These are phyloP conservation scores for Calidris pugnax DNA, from an alignment of 2,113 vertebrate species.

Conservation along the genomic window DNA sequence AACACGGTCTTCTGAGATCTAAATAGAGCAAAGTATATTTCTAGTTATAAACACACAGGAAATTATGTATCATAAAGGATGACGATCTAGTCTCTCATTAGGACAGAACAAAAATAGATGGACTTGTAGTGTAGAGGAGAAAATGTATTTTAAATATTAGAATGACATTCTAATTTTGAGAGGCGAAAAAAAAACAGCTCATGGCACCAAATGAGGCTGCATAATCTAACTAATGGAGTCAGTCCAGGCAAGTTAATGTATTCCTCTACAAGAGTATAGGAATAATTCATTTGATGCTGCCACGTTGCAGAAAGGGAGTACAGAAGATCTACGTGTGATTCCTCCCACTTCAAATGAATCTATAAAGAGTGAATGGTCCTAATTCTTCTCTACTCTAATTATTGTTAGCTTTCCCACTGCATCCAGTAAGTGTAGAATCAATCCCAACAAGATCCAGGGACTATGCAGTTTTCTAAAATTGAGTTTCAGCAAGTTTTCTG, in stretches of 20 bases:
- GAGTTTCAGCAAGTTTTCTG: constrained; percentile 27
- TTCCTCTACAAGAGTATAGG: background rate
- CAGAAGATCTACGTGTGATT: background rate
- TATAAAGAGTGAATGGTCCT: background rate
- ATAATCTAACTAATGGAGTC: background rate
- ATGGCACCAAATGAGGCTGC: background rate
- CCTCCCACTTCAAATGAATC: background rate
- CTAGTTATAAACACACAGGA: background rate
- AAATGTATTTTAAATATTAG: constrained; percentile 47
- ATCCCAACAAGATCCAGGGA: constrained; percentile 7
- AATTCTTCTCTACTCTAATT: background rate
- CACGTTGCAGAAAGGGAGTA: background rate
- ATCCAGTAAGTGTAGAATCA: background rate
- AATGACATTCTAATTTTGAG: background rate
- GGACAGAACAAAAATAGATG: background rate
- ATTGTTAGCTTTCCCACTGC: background rate
- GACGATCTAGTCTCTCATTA: background rate
- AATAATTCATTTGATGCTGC: constrained; percentile 17
- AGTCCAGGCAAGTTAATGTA: background rate
- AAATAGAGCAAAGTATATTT: background rate
- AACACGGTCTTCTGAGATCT: background rate
- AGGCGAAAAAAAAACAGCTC: background rate
- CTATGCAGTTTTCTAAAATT: constrained; percentile 13
- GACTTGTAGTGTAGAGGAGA: background rate
- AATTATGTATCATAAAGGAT: background rate